phyloP scores from a whole-genome alignment of 1,140 invertebrate genomes.

The Monomorium pharaonis region DNA sequence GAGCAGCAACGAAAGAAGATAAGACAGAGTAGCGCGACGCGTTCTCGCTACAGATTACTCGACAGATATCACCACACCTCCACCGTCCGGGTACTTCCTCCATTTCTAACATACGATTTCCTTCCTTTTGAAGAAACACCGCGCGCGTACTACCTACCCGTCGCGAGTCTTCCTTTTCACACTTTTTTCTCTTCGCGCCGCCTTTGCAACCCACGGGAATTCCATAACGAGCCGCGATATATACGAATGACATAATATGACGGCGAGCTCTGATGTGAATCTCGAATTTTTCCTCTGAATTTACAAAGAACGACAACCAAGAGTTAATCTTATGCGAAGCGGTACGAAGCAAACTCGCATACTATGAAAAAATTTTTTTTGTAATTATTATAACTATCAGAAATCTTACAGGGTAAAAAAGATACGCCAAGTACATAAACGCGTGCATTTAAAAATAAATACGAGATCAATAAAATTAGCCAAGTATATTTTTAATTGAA shows the following conservation, averaged over 20 bases:
- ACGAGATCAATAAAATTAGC: too few relatives aligned
- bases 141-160: not conserved
- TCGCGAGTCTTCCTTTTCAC: not conserved
- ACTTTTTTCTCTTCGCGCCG: not conserved
- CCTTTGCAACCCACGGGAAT: conserved; percentile 41
- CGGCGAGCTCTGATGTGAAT: not conserved
- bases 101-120: conserved; percentile 64
- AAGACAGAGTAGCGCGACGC: conserved; percentile 25
- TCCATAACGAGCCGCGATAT: conserved; percentile 59
- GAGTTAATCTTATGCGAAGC: conserved; percentile 65
- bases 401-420: too few relatives aligned
- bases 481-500: too few relatives aligned
- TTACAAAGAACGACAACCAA: conserved; percentile 63
- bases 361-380: too few relatives aligned
- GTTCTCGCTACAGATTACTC: conserved; percentile 54
- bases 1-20: conserved; percentile 40
- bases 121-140: conserved; percentile 64
- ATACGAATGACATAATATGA: conserved; percentile 55
- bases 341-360: conserved; percentile 23
- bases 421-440: too few relatives aligned
- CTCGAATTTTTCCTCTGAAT: conserved; percentile 62
- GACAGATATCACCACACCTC: conserved; percentile 27
- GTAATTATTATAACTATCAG: too few relatives aligned
- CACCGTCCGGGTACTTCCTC: conserved; percentile 38
- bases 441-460: too few relatives aligned